These are phyloP conservation scores for Meteorus colon DNA, from an alignment of 2,888 invertebrate species.

Conservation along the genomic window DNA sequence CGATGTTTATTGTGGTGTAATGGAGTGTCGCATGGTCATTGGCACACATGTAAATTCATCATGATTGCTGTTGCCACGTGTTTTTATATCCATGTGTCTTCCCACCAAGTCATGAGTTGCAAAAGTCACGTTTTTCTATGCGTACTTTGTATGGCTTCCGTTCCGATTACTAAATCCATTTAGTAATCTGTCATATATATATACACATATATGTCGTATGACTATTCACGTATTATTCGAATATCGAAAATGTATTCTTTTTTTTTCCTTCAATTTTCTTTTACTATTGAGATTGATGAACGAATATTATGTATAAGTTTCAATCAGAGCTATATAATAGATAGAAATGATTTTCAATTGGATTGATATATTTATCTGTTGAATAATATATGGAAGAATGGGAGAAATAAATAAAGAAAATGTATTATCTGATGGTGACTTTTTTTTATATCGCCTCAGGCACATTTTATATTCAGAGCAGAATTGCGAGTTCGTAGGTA, in stretches of 20 bases:
- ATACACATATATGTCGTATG: not conserved
- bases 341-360: no score
- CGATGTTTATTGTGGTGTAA: not conserved
- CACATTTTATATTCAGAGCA: constrained; percentile 47
- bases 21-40: not conserved
- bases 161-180: constrained; percentile 16
- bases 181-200: not conserved
- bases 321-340: no score
- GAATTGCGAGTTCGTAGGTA: constrained; percentile 38
- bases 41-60: not conserved
- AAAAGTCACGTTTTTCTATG: constrained; percentile 34
- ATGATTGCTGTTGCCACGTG: constrained; percentile 24
- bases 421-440: not conserved
- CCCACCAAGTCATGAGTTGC: not conserved
- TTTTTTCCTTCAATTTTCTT: not conserved
- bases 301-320: no score
- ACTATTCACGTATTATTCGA: not conserved
- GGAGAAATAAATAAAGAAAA: not conserved
- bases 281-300: not conserved
- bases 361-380: no score
- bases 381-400: not conserved
- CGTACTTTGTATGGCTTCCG: constrained; percentile 16
- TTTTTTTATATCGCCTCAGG: constrained; percentile 12
- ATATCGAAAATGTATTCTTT: no score
- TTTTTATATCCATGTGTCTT: not conserved